Base-by-base conservation (phyloP, 1,140 invertebrate genomes). In the Patella vulgata region DNA sequence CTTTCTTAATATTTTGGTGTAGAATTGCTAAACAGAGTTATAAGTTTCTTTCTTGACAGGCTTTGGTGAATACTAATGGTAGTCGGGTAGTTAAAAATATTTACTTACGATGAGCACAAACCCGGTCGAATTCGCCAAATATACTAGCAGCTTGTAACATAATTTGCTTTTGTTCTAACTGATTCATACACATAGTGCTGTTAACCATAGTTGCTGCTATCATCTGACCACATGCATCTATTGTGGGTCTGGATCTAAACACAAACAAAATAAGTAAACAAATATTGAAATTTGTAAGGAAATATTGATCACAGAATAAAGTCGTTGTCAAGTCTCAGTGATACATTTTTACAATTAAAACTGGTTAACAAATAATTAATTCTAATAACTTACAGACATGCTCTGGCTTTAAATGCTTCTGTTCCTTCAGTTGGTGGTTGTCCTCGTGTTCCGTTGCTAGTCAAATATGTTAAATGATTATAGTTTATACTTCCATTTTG, bases 301-400 rank as follows among this genome's bases (percentile, higher is more conserved):
- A 52, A 11, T 8, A n/a, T n/a, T n/a, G n/a, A n/a, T n/a, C n/a
- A n/a, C n/a, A n/a, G n/a, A n/a, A n/a, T n/a, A n/a, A n/a, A n/a
- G n/a, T n/a, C n/a, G n/a, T n/a, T n/a, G n/a, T n/a, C n/a, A n/a
- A n/a, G n/a, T n/a, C n/a, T n/a, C n/a, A n/a, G n/a, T n/a, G n/a
- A n/a, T n/a, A n/a, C n/a, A n/a, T n/a, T n/a, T n/a, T n/a, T n/a
- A n/a, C n/a, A n/a, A n/a, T n/a, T n/a, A n/a, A n/a, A n/a, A n/a
- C n/a, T n/a, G n/a, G n/a, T n/a, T n/a, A n/a, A n/a, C n/a, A n/a
- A n/a, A n/a, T n/a, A n/a, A n/a, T n/a, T n/a, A n/a, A n/a, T n/a
- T n/a, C n/a, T n/a, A n/a, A n/a, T n/a, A n/a, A 60, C 67, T 62
- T 44, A 70, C 68, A 53, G 31, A 43, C 68, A 70, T 19, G 63